Evolutionary conservation across 2,888 invertebrate species (phyloP).

Genomic region (Sympetrum striolatum): DNA sequence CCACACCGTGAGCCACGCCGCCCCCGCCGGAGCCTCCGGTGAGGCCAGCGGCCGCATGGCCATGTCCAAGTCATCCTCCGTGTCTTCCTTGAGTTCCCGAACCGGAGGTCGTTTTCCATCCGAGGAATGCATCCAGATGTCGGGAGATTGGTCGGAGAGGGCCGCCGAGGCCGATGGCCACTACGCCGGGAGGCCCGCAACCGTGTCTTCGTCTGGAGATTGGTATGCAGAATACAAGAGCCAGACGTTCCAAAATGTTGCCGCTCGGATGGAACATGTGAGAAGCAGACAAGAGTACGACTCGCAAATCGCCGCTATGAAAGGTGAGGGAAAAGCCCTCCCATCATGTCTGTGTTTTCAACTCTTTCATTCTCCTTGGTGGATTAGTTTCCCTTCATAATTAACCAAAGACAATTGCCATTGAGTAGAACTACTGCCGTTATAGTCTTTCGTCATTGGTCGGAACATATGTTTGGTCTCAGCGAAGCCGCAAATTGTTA

Average conservation of each 20-base stretch:
- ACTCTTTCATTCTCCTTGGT: no score
- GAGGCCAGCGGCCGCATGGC: neutral
- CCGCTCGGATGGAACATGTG: constrained; percentile 73
- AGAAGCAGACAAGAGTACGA: constrained; percentile 85
- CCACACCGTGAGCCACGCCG: constrained; percentile 62
- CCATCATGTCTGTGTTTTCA: neutral
- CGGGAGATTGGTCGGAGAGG: constrained; percentile 43
- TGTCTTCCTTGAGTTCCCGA: constrained; percentile 59
- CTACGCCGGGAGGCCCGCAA: constrained; percentile 59
- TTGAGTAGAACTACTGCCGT: no score
- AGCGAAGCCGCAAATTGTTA: no score
- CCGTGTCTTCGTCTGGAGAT: constrained; percentile 54
- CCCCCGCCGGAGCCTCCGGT: neutral
- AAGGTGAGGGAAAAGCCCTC: constrained; percentile 68
- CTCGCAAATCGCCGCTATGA: constrained; percentile 83
- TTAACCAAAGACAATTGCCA: no score
- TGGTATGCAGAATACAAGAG: constrained; percentile 68
- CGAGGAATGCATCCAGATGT: constrained; percentile 61
- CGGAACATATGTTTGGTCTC: no score
- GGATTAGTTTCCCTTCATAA: no score
- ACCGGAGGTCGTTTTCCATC: constrained; percentile 61
- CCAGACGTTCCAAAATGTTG: constrained; percentile 69
- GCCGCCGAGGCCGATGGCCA: constrained; percentile 50
- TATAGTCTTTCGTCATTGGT: no score
- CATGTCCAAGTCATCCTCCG: constrained; percentile 63